Percentiles rank a stretch among this genome's conserved stretches.
Evolutionary conservation across 2,888 invertebrate species (phyloP).

Genomic region (Electrophaes corylata): DNA sequence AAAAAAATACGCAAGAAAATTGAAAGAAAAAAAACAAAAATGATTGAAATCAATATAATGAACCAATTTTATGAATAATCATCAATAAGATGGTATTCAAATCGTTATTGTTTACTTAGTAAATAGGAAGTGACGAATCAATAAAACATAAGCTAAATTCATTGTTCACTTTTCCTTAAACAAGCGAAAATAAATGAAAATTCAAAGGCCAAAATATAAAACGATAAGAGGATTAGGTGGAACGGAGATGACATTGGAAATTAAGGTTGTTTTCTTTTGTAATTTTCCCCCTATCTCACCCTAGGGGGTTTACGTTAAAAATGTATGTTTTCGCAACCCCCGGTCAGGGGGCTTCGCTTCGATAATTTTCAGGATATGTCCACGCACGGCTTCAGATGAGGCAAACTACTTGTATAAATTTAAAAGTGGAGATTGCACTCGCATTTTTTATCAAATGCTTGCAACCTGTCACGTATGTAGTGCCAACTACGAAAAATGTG

Average conservation of each 20-base stretch:
- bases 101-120: slow-evolving; percentile 34
- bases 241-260: slow-evolving; percentile 85
- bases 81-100: background rate
- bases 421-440: background rate
- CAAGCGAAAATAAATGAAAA: slow-evolving; percentile 84
- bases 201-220: slow-evolving; percentile 83
- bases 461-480: background rate
- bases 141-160: slow-evolving; percentile 59
- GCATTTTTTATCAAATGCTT: background rate
- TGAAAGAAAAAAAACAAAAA: too few species aligned
- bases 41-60: slow-evolving; percentile 5
- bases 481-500: too few species aligned
- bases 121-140: slow-evolving; percentile 56
- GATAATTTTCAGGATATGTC: slow-evolving; percentile 69
- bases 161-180: slow-evolving; percentile 72
- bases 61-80: slow-evolving; percentile 5
- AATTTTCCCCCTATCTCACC: slow-evolving; percentile 79
- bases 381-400: slow-evolving; percentile 58
- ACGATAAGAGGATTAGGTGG: slow-evolving; percentile 83
- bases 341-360: slow-evolving; percentile 61
- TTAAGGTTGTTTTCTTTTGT: slow-evolving; percentile 84
- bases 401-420: slow-evolving; percentile 30
- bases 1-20: too few species aligned
- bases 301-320: slow-evolving; percentile 74
- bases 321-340: slow-evolving; percentile 73